phyloP scores from a whole-genome alignment of 1,140 invertebrate species.

The Ceratina calcarata region DNA sequence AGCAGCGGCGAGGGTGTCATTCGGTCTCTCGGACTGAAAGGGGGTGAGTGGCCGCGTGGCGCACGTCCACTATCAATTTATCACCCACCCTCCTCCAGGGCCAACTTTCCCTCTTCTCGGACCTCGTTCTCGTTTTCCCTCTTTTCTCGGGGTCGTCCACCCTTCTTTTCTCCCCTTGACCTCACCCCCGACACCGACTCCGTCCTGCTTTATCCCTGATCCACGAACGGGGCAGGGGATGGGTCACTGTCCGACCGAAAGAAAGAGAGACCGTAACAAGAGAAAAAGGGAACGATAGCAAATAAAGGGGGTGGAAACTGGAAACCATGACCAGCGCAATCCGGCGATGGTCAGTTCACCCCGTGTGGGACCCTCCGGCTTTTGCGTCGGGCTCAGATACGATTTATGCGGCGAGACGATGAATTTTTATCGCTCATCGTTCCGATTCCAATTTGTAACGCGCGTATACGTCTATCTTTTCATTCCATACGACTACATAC shows the following conservation, averaged over 20 bases:
- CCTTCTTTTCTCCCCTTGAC: conserved; percentile 42
- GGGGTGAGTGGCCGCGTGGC: conserved; percentile 75
- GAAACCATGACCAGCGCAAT: conserved; percentile 76
- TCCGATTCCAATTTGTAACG: too few relatives aligned
- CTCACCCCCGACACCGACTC: conserved; percentile 45
- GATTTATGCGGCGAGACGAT: too few relatives aligned
- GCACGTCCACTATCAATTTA: conserved; percentile 80
- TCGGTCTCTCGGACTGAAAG: conserved; percentile 63
- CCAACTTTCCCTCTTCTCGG: conserved; percentile 69
- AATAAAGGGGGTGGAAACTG: conserved; percentile 56
- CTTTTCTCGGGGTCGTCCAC: conserved; percentile 65
- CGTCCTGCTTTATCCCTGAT: conserved; percentile 36
- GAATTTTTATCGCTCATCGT: too few relatives aligned
- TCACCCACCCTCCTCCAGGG: conserved; percentile 67
- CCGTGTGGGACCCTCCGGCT: not conserved
- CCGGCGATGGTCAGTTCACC: conserved; percentile 74
- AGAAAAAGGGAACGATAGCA: conserved; percentile 49
- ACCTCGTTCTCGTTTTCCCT: conserved; percentile 66
- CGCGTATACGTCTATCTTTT: too few relatives aligned
- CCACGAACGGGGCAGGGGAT: conserved; percentile 3
- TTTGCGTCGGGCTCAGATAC: too few relatives aligned
- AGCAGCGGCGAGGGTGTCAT: conserved; percentile 60
- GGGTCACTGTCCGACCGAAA: conserved; percentile 3
- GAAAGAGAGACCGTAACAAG: conserved; percentile 36
- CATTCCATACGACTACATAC: too few relatives aligned